A percentile compares a stretch with the other conserved stretches of the same genome.
phyloP scores from a whole-genome alignment of 2,113 vertebrate species.

The Xiphophorus hellerii region DNA sequence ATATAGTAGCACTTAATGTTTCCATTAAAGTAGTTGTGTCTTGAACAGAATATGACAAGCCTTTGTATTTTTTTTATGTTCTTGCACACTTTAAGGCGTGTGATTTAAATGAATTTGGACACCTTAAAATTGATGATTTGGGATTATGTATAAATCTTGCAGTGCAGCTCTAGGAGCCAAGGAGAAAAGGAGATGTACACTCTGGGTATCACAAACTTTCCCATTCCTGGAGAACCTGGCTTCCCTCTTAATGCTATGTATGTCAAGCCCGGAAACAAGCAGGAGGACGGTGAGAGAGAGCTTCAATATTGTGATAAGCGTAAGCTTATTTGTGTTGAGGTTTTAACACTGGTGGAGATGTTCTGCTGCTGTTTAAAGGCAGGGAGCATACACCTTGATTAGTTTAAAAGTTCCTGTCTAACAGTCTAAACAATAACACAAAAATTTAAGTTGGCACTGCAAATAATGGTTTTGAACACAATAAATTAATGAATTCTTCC shows the following conservation, averaged over 20 bases:
- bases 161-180: slow-evolving; percentile 96
- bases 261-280: slow-evolving; percentile 76
- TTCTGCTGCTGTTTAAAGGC: background rate
- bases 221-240: slow-evolving; percentile 98
- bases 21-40: background rate
- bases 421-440: background rate
- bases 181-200: slow-evolving; percentile 99
- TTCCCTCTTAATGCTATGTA: slow-evolving; percentile 98
- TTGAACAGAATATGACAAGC: background rate
- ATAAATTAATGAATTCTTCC: background rate
- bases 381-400: background rate
- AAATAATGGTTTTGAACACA: background rate
- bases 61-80: background rate
- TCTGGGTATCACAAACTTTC: slow-evolving; percentile 95
- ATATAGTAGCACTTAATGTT: background rate
- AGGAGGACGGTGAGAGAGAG: slow-evolving; percentile 79
- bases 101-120: slow-evolving; percentile 5
- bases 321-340: background rate
- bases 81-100: background rate
- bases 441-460: background rate
- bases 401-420: background rate
- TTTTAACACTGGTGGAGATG: background rate
- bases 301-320: background rate
- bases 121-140: background rate
- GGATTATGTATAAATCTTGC: slow-evolving; percentile 44